Evolutionary conservation across 2,797 vertebrate genomes (phyloP).

Genomic region (Salmo trutta): DNA sequence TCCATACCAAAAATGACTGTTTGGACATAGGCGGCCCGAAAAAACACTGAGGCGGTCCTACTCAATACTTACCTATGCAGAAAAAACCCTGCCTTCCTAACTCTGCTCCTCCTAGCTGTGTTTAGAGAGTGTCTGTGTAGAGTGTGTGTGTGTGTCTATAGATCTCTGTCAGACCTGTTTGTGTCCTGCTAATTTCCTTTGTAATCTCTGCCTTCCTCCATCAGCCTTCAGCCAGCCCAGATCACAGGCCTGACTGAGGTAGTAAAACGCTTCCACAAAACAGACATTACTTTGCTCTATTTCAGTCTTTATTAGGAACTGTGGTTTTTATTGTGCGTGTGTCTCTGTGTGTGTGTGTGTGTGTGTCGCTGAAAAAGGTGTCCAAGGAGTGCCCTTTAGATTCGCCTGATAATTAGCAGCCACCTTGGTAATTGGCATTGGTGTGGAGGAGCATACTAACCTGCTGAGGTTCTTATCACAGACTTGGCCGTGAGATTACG

Average conservation of each 20-base stretch:
- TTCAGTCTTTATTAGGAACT: constrained; percentile 18
- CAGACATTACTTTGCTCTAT: constrained; percentile 7
- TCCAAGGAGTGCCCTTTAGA: not conserved
- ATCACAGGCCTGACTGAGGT: not conserved
- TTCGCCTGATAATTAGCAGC: constrained; percentile 3
- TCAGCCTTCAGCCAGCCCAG: constrained; percentile 4
- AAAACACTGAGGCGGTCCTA: no score
- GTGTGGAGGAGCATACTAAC: not conserved
- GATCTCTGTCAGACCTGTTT: constrained; percentile 10
- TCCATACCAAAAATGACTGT: no score
- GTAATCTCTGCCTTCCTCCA: constrained; percentile 15
- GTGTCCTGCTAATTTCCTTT: constrained; percentile 17
- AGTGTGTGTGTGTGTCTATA: not conserved
- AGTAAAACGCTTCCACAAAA: constrained; percentile 5
- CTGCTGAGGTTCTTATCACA: not conserved
- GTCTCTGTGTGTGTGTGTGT: no score
- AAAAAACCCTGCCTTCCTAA: no score
- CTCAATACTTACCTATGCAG: no score
- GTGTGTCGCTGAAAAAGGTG: no score
- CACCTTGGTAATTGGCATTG: not conserved
- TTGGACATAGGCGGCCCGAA: no score
- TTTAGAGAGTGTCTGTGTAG: not conserved
- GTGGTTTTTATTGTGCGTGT: no score
- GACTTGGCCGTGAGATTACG: no score
- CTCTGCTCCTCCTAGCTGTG: not conserved